Base-by-base conservation (phyloP, 2,797 vertebrate genomes). In the Platalea minor region DNA sequence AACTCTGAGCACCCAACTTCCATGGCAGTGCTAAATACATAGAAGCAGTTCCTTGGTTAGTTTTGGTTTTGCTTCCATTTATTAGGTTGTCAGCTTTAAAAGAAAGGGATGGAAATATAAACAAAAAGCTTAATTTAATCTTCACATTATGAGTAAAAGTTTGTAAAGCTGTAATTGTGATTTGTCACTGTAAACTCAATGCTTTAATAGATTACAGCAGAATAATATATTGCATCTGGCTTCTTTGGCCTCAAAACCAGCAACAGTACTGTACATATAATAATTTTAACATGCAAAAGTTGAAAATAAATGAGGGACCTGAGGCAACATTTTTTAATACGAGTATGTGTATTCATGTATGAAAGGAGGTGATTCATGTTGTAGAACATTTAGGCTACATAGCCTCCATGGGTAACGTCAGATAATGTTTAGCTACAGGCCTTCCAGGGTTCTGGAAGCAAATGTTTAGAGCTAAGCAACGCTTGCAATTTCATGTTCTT, bases 241-340 rank as follows among this genome's bases (percentile, higher is more conserved):
- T 79, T 51, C 25, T 88, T 76, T 74, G 65, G 41, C 46, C 51
- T 89, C 65, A 59, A 78, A 85, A 74, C 1, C n/a, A n/a, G 26
- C 60, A 73, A 11, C 5, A 35, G 46, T 63, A 79, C 53, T 76
- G 57, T 72, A 83, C 21, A 29, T 57, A 46, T 48, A 93, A 89
- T 81, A 14, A 85, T 59, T 91, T 82, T 86, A 97, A 95, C 76
- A 92, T 89, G 74, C 46, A 72, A 77, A 95, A 67, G 48, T 89
- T 88, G 46, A 75, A 92, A 85, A 82, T 17, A 82, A 78, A 65
- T 0, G 6, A 89, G 46, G 33, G n/a, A 82, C 67, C 37, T 7
- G 15, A 78, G 61, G 85, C 61, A 85, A 56, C 10, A 31, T n/a
- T 86, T 91, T 78, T 86, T 37, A 69, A 31, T 41, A 37, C 2